Percentiles rank a stretch among this genome's conserved stretches.
These are phyloP conservation scores for Drosophila sp. DNA, from an alignment of 1,140 invertebrate genomes.

Conservation along the genomic window DNA sequence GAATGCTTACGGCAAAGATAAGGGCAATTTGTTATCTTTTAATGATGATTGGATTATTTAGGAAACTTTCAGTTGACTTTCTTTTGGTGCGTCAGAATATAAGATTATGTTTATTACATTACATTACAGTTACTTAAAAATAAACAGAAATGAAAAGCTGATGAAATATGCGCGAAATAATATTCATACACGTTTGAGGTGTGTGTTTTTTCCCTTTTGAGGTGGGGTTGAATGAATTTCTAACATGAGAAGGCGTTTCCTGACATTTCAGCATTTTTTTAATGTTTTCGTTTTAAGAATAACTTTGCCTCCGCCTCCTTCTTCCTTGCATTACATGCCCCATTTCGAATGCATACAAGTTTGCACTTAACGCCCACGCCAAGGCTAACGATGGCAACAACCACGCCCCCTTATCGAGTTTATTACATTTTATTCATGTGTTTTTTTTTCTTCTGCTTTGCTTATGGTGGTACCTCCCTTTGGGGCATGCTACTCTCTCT, in stretches of 20 bases:
- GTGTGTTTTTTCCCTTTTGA: not conserved
- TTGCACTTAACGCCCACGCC: conserved; percentile 36
- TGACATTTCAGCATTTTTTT: conserved; percentile 41
- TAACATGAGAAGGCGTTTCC: conserved; percentile 27
- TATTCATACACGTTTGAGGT: not conserved
- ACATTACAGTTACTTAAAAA: not conserved
- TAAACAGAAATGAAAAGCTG: not conserved
- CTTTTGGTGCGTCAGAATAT: not conserved
- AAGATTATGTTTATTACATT: not conserved
- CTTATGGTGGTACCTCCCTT: not conserved
- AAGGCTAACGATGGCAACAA: conserved; percentile 1
- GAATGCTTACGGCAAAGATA: not conserved
- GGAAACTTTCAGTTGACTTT: not conserved
- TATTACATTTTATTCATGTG: conserved; percentile 46
- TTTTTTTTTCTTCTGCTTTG: not conserved
- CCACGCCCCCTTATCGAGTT: conserved; percentile 29
- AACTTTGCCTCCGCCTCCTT: not conserved
- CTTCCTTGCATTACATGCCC: conserved; percentile 46
- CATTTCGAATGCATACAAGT: conserved; percentile 19
- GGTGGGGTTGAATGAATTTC: conserved; percentile 9
- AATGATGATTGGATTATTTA: not conserved
- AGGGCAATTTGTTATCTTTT: not conserved
- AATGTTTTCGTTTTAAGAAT: conserved; percentile 44
- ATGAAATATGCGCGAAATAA: not conserved
- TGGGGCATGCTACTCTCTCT: not conserved